Percentiles rank a stretch among this genome's conserved stretches.
Conservation (phyloP, 2,797 vertebrate species). For the Poecile montanus region DNA sequence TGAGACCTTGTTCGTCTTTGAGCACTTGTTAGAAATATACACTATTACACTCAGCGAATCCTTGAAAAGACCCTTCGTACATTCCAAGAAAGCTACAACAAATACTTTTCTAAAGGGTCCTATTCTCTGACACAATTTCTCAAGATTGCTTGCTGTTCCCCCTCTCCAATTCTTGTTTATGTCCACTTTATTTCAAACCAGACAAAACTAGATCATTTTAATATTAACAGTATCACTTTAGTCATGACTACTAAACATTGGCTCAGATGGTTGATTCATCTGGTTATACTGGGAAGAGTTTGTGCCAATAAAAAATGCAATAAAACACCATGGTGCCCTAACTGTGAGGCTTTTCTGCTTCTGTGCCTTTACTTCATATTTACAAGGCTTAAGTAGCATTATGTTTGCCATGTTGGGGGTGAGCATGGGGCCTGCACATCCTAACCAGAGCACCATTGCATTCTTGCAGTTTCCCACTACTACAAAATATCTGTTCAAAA, state of each 20-base stretch:
- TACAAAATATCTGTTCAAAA: background rate
- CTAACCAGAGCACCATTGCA: background rate
- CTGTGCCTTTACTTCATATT: background rate
- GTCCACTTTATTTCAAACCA: background rate
- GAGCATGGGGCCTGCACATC: rapidly evolving
- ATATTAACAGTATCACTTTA: background rate
- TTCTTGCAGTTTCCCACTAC: rapidly evolving
- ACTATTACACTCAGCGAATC: background rate
- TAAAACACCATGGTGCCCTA: background rate
- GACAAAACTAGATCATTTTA: background rate
- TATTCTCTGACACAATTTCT: background rate
- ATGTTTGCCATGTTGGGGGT: background rate
- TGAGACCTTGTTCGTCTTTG: background rate
- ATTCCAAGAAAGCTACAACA: background rate
- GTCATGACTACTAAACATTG: background rate
- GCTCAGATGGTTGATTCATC: background rate
- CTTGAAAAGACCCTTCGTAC: background rate
- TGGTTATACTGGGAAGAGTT: background rate
- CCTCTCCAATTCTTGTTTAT: background rate
- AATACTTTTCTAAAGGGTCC: background rate
- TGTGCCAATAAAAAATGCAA: background rate
- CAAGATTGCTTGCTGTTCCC: background rate
- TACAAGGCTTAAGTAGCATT: background rate
- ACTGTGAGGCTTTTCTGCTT: background rate
- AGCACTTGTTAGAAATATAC: background rate